Base-by-base conservation (phyloP, 1,140 invertebrate species). In the Camponotus pennsylvanicus region DNA sequence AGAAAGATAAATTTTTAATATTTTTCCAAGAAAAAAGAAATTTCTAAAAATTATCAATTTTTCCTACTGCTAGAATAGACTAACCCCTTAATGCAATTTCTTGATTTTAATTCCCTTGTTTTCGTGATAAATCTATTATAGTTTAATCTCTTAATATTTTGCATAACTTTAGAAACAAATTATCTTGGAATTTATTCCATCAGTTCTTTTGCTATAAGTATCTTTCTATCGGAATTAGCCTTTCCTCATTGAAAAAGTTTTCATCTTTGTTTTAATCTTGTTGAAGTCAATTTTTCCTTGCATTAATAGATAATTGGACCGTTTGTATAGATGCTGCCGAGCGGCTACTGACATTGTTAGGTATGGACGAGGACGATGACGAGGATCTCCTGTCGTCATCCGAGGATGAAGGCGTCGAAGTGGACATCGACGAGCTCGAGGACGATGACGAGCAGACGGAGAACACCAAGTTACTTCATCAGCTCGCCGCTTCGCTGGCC, bases 331-430 rank as follows among this genome's bases (percentile, higher is more conserved):
- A 93, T 64, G 93, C 93, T 1, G 94, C 93, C 4, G 93, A 93
- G 59, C 91, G 93, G 45, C 85, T 95, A 11, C 86, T 95, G 52
- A 94, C 92, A 18, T 86, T 95, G n/a, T 42, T 95, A 61, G 93
- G 92, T 57, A 77, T 91, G 45, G 90, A 93, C 52, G 91, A 93
- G 37, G 91, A 92, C 0, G 92, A 93, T 0, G 45, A 93, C 21
- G 92, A 92, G 21, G 93, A 93, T 8, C 59, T 89, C 11, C 64
- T 91, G 4, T 94, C 90, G 0, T 94, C 93, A 3, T 94, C 93
- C 0, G 94, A 95, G 49, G 94, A 95, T 71, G 94, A 95, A 59
- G 94, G 94, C 0, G 94, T 94, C 0, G 94, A 94, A 37, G 73
- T 92, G 5, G 92, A 93, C n/a, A 90, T 90, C 11, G 69, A 80